Evolutionary conservation across 2,113 vertebrate species (phyloP).

Genomic region (Misgurnus mizolepis): DNA sequence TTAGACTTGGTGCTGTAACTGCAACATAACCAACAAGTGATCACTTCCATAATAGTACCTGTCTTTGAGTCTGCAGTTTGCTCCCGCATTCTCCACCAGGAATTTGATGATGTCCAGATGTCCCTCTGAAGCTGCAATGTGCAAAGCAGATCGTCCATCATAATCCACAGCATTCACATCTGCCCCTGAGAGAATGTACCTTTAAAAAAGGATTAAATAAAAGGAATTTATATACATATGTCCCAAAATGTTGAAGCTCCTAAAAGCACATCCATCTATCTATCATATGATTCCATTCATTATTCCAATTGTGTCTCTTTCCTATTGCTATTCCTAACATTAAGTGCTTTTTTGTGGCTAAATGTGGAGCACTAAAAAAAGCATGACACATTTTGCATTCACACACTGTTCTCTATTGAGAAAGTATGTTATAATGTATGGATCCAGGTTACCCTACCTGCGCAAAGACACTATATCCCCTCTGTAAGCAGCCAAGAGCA

Average conservation of each 20-base stretch:
- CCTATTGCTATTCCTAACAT: neutral
- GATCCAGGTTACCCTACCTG: constrained; percentile 54
- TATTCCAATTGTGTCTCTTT: too few species aligned
- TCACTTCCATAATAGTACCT: constrained; percentile 56
- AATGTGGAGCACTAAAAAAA: neutral
- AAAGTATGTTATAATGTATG: neutral
- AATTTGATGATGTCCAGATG: constrained; percentile 67
- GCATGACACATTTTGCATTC: neutral
- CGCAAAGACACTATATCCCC: constrained; percentile 66
- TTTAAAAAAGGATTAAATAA: constrained; percentile 42
- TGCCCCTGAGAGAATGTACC: constrained; percentile 70
- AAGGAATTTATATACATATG: too few species aligned
- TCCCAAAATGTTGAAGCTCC: neutral
- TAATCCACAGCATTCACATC: constrained; percentile 71
- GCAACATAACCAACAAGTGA: neutral
- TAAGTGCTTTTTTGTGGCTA: neutral
- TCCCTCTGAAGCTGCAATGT: constrained; percentile 70
- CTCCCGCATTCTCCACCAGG: constrained; percentile 67
- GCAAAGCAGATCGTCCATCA: constrained; percentile 69
- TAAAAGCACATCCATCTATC: too few species aligned
- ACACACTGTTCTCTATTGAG: neutral
- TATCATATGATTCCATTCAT: too few species aligned
- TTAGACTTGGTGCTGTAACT: neutral
- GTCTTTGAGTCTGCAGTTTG: constrained; percentile 61
- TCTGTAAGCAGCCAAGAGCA: constrained; percentile 68